Evolutionary conservation across 2,888 invertebrate species (phyloP), one percentile per base, ranked within the genome.

Genomic region (Athalia rosae): DNA sequence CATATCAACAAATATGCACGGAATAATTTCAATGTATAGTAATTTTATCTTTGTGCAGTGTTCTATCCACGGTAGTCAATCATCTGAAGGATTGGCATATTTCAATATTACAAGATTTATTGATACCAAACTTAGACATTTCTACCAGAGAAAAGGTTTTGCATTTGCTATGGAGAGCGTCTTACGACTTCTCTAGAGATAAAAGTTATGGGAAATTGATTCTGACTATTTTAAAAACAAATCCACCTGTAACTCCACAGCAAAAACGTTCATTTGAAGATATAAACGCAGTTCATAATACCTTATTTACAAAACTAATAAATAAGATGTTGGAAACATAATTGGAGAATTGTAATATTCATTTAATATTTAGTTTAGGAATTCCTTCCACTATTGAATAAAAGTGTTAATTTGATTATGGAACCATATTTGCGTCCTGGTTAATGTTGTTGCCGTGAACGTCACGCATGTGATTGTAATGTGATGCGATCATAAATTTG

Each of bases 61-160:
- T 84, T 48, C 87, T 87, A 76, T 73, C 84, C 4, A 76, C 64
- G 4, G 43, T 79, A 3, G 84, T 83, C 4, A 81, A 83, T 67
- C 87, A 87, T 77, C 78, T 88, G 3, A 85, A 85, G 77, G 77
- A 80, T 61, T 89, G 88, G 88, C 89, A 89, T 73, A 79, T 87
- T 62, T 28, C 77, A 15, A 50, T 88, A 11, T 74, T 88, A 48
- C 79, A 84, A 15, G 82, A 73, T 62, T 66, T 84, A 48, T 76
- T 83, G 9, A 73, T 84, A 11, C 53, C 80, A 50, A 69, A 79
- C 64, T 56, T 82, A 6, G 84, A 88, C 4, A 78, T 79, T 3
- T 73, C 61, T 13, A 74, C 77, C 15, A 85, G 82, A 62, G 82
- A 83, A 8, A 84, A 82, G 79, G 43, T 88, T 15, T 50, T 86